These are phyloP conservation scores for Philopedon plagiatum DNA, from an alignment of 2,888 invertebrate species.

Conservation along the genomic window DNA sequence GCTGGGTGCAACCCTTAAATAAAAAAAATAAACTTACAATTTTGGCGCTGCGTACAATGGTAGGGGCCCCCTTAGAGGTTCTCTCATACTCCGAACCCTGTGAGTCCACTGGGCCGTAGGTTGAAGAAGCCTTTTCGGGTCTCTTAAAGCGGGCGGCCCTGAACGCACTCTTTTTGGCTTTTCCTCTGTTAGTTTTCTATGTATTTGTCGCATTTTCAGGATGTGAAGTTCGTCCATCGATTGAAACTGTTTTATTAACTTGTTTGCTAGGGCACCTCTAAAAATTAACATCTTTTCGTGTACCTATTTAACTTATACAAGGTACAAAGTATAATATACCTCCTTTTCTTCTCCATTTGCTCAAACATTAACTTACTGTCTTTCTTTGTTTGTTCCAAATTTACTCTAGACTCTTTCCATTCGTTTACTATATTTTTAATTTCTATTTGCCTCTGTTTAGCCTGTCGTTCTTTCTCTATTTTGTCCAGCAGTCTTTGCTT, in stretches of 20 bases:
- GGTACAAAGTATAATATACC: too few species aligned
- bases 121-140: constrained; percentile 63
- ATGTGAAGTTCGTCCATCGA: constrained; percentile 63
- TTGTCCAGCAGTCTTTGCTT: constrained; percentile 47
- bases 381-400: constrained; percentile 44
- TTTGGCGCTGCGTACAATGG: constrained; percentile 54
- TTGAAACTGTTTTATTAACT: constrained; percentile 65
- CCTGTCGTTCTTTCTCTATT: constrained; percentile 55
- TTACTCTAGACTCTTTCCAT: constrained; percentile 51
- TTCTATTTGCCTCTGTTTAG: constrained; percentile 57
- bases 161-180: constrained; percentile 54
- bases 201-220: constrained; percentile 56
- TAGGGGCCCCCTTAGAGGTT: neutral
- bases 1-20: too few species aligned
- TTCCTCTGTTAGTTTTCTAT: constrained; percentile 47
- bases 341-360: constrained; percentile 47
- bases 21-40: constrained; percentile 60
- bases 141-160: constrained; percentile 53
- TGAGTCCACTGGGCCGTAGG: constrained; percentile 67
- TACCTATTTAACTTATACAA: too few species aligned
- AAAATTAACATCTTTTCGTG: constrained; percentile 38
- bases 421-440: constrained; percentile 56
- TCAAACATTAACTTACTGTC: constrained; percentile 37
- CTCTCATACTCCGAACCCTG: constrained; percentile 52
- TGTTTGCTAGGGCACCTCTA: constrained; percentile 62